These are phyloP conservation scores for Melanotaenia parkinsoni DNA, from an alignment of 2,797 vertebrate species.

Conservation along the genomic window DNA sequence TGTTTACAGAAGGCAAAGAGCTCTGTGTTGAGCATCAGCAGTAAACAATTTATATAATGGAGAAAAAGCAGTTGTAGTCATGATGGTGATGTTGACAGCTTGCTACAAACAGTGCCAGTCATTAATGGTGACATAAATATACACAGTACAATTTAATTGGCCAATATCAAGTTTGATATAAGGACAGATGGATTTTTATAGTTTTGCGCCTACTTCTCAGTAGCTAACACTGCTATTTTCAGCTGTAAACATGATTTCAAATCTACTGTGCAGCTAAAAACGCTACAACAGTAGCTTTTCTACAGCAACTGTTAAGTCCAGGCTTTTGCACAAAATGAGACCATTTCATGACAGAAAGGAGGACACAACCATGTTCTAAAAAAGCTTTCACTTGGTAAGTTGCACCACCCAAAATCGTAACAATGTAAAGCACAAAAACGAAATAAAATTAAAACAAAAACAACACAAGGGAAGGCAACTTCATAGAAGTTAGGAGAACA, in stretches of 20 bases:
- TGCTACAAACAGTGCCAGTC: constrained; percentile 7
- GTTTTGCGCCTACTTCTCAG: constrained; percentile 15
- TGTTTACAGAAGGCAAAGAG: constrained; percentile 90
- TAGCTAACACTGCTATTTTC: constrained; percentile 12
- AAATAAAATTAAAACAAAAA: constrained; percentile 54
- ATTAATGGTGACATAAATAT: constrained; percentile 15
- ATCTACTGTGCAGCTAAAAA: constrained; percentile 38
- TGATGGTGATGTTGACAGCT: constrained; percentile 72
- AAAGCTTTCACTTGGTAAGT: constrained; percentile 36
- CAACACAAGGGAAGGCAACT: constrained; percentile 89
- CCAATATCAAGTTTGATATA: constrained; percentile 4
- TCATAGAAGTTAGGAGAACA: constrained; percentile 96
- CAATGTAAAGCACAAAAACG: constrained; percentile 69
- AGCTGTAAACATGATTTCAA: constrained; percentile 48
- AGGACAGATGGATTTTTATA: neutral
- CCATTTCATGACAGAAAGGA: constrained; percentile 29
- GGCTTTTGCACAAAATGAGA: constrained; percentile 23
- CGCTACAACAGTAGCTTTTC: constrained; percentile 25
- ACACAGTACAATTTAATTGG: constrained; percentile 3
- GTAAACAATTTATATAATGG: constrained; percentile 76
- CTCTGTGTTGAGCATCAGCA: constrained; percentile 88
- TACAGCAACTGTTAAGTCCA: constrained; percentile 1
- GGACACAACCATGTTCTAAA: constrained; percentile 6
- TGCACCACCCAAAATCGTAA: constrained; percentile 70
- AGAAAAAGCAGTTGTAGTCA: constrained; percentile 74